phyloP scores from a whole-genome alignment of 2,113 vertebrate genomes.

The Cyanoramphus novaezelandiae region DNA sequence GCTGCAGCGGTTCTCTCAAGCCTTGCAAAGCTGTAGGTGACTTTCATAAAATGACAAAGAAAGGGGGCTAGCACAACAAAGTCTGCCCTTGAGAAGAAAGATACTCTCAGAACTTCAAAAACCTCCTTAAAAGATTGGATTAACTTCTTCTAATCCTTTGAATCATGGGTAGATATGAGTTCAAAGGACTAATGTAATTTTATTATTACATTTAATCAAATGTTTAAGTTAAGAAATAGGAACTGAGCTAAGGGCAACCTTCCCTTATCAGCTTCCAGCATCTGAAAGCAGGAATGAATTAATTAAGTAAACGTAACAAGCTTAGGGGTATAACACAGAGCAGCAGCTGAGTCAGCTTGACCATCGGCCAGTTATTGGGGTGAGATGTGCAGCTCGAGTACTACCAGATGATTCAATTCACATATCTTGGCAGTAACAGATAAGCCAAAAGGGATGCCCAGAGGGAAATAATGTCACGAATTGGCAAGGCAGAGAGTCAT shows the following conservation, averaged over 20 bases:
- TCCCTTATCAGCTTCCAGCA: slow-evolving; percentile 10
- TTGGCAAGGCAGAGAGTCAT: slow-evolving; percentile 21
- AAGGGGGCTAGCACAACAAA: neutral
- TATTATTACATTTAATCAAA: slow-evolving; percentile 59
- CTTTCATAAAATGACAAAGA: neutral
- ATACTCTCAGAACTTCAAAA: slow-evolving; percentile 38
- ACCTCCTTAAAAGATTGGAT: slow-evolving; percentile 31
- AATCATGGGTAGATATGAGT: slow-evolving; percentile 30
- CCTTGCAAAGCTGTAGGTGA: neutral
- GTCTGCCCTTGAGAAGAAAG: slow-evolving; percentile 5
- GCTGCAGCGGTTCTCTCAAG: neutral
- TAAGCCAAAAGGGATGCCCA: slow-evolving; percentile 35
- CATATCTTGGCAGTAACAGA: slow-evolving; percentile 36
- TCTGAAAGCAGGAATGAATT: slow-evolving; percentile 53
- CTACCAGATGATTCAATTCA: slow-evolving; percentile 50
- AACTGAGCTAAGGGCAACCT: slow-evolving; percentile 40
- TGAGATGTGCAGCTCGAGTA: slow-evolving; percentile 41
- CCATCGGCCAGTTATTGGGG: neutral
- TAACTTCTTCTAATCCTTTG: slow-evolving; percentile 39
- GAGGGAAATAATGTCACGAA: slow-evolving; percentile 31
- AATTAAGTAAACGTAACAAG: slow-evolving; percentile 50
- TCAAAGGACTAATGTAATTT: slow-evolving; percentile 63
- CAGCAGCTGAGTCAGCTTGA: slow-evolving; percentile 55
- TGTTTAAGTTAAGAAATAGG: slow-evolving; percentile 53
- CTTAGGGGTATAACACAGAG: slow-evolving; percentile 29